Base-by-base conservation (phyloP, 2,113 vertebrate species). In the Heterotilapia buettikoferi region DNA sequence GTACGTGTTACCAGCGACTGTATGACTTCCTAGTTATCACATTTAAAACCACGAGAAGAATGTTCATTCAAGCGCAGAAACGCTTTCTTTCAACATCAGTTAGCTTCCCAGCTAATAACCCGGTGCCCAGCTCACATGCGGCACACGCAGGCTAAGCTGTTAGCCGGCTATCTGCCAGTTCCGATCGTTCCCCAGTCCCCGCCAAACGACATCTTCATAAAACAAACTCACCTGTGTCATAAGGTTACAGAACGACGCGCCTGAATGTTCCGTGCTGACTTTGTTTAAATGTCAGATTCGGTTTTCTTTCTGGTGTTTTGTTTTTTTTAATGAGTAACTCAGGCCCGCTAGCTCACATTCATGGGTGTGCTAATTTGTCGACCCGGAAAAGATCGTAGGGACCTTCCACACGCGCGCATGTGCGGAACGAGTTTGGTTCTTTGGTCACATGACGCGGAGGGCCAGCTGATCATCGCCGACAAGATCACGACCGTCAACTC, bases 381-480 rank as follows among this genome's bases (percentile, higher is more conserved):
- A 94, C 94, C 95, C 95, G 95, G 95, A 95, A 96, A 89, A 85
- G 89, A 93, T 90, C 88, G 82, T 18, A 1, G 2, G 3, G 18
- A 59, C 6, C 6, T n/a, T 6, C 1, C 13, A 29, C 18, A 10
- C 4, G 0, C 9, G 86, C 92, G 90, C 95, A 95, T 88, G 90
- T 13, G 92, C 90, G 84, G 18, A 21, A 26, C 9, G 68, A 24
- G 1, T 3, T 43, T 6, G 2, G 21, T 2, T 1, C 6, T 2
- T 1, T 6, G 18, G 86, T 96, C 96, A 96, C 94, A 83, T 96
- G 96, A 96, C 84, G 71, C 52, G 4, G 52, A 84, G 90, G 71
- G 29, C 86, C 96, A 96, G 95, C 95, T 96, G 96, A 96, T 94
- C 92, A 78, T 12, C 84, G 43, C 83, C 6, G 81, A 86, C 73